A percentile compares a stretch with the other conserved stretches of the same genome.
phyloP scores from a whole-genome alignment of 2,888 invertebrate species.

The Drepanosiphum platanoidis region DNA sequence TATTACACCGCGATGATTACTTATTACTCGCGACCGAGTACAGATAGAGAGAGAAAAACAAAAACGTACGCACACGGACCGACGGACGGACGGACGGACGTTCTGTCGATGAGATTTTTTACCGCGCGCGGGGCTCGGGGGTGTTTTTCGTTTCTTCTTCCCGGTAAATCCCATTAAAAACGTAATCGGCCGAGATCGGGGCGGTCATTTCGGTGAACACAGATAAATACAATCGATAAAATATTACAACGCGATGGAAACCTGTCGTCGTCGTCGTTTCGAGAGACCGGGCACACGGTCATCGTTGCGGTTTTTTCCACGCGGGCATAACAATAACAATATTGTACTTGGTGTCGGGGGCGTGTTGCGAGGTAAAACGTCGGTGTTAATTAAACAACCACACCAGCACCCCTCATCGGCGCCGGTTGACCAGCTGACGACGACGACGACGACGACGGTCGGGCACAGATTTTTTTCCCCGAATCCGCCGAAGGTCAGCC shows the following conservation, averaged over 20 bases:
- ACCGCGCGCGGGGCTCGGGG: too few relatives aligned
- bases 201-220: not conserved
- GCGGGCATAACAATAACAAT: too few relatives aligned
- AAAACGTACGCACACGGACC: not conserved
- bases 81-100: not conserved
- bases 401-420: not conserved
- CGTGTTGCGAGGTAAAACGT: not conserved
- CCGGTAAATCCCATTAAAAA: constrained; percentile 15
- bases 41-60: not conserved
- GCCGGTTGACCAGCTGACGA: constrained; percentile 12
- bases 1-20: too few relatives aligned
- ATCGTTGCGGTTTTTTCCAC: constrained; percentile 14
- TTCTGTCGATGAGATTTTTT: too few relatives aligned
- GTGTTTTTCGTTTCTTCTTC: not conserved
- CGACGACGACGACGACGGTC: not conserved
- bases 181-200: constrained; percentile 14
- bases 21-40: too few relatives aligned
- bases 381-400: not conserved
- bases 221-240: not conserved
- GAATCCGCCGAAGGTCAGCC: not conserved
- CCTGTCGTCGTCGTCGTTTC: too few relatives aligned
- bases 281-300: not conserved
- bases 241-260: not conserved
- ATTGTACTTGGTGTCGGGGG: not conserved
- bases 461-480: not conserved